Evolutionary conservation across 2,113 vertebrate species (phyloP).

Genomic region (Catagonus wagneri): DNA sequence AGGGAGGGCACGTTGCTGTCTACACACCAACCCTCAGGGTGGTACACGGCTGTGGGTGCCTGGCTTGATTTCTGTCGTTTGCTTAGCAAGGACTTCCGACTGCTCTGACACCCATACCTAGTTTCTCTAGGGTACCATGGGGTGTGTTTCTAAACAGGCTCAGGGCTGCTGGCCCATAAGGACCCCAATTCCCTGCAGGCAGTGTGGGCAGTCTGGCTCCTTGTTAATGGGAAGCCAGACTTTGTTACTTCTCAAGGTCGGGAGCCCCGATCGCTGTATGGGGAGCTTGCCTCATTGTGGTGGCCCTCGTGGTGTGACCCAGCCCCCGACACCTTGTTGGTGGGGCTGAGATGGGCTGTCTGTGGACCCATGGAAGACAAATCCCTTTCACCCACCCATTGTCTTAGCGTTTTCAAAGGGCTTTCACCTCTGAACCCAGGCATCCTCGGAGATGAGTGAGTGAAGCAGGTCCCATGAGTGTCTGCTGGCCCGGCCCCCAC

Average conservation of each 20-base stretch:
- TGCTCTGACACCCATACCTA: neutral
- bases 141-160: neutral
- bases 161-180: neutral
- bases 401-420: constrained; percentile 68
- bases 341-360: constrained; percentile 44
- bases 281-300: neutral
- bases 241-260: neutral
- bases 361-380: constrained; percentile 30
- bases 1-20: neutral
- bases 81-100: neutral
- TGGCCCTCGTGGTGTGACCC: constrained; percentile 2
- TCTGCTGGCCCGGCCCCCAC: constrained; percentile 74
- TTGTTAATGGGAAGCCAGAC: neutral
- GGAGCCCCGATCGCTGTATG: neutral
- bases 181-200: neutral
- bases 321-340: neutral
- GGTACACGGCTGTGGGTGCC: neutral
- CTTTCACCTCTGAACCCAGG: constrained; percentile 83
- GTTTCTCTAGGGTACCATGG: neutral
- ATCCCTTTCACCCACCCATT: constrained; percentile 52
- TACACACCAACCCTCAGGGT: neutral
- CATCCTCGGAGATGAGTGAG: constrained; percentile 84
- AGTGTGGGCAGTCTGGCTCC: neutral
- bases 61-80: constrained; percentile 17
- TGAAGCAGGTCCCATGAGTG: constrained; percentile 78